Evolutionary conservation across 2,113 vertebrate species (phyloP).

Genomic region (Collichthys lucidus): DNA sequence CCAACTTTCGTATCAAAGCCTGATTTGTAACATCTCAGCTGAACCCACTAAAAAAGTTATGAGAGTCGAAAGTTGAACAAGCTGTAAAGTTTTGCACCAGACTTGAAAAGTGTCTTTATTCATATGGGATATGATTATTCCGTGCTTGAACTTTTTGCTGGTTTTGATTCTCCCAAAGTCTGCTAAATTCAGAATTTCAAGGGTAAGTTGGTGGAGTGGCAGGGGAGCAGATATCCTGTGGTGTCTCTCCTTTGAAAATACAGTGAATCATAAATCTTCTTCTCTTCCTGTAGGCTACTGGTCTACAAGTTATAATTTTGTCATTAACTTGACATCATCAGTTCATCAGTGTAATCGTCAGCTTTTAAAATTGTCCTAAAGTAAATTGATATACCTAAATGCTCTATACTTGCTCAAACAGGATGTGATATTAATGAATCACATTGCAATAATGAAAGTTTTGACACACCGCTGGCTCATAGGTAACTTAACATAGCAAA

Average conservation of each 20-base stretch:
- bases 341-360: neutral
- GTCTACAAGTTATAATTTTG: neutral
- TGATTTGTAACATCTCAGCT: neutral
- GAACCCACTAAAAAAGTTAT: conserved; percentile 17
- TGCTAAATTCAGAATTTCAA: conserved; percentile 29
- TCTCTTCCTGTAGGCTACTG: neutral
- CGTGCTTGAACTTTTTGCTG: neutral
- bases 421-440: too few relatives aligned
- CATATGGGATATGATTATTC: conserved; percentile 15
- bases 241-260: conserved; percentile 31
- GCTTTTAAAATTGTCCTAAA: neutral
- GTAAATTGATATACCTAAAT: neutral
- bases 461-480: conserved; percentile 1
- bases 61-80: conserved; percentile 17
- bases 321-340: neutral
- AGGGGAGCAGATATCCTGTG: conserved; percentile 19
- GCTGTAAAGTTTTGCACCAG: conserved; percentile 35
- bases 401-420: too few relatives aligned
- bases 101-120: conserved; percentile 41
- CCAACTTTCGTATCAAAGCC: neutral
- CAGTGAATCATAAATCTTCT: neutral
- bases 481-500: neutral
- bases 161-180: conserved; percentile 22
- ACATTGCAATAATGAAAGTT: neutral
- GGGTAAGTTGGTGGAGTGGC: conserved; percentile 12